Base-by-base conservation (phyloP, 2,113 vertebrate genomes). In the Haliaeetus leucogaster region DNA sequence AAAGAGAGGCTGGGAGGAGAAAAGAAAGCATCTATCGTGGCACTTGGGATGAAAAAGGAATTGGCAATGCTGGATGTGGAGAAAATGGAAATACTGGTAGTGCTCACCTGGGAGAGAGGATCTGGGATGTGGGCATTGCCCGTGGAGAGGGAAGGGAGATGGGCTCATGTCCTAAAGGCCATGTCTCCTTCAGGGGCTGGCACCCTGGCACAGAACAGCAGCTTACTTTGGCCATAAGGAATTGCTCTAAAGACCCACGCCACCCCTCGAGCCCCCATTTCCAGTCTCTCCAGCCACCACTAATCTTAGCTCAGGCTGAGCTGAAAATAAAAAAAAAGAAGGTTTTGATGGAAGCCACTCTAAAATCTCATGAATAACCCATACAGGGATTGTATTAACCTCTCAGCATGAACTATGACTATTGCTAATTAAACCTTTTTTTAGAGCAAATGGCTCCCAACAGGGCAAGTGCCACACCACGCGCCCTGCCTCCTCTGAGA, bases 401-500 rank as follows among this genome's bases (percentile, higher is more conserved):
- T 71, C 91, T 77, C 77, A 80, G 62, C 56, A 58, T 62, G 91
- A 86, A 14, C 63, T 34, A 55, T 29, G 71, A 15, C 47, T 85
- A 18, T 13, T 27, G 50, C 43, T 84, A 78, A 82, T 87, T 42
- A 65, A 87, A 66, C 17, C 8, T 38, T 20, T 65, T 34, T 43
- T 73, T 52, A 66, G 90, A 93, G 43, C 43, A 38, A 92, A 85
- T 0, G 22, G 73, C 63, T 95, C 12, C 53, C 10, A 9, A 3
- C 50, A 53, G 82, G n/a, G n/a, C 13, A 26, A 59, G 59, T 26
- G 56, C 30, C 27, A 36, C 9, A 5, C 53, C 29, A 17, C 0
- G 0, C 2, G 15, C 34, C 73, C 43, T 55, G 50, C 32, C 55
- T 56, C 32, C 59, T 29, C 55, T 0, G 2, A 27, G 55, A 4